Percentiles rank a stretch among this genome's conserved stretches.
Evolutionary conservation across 2,888 invertebrate species (phyloP).

Genomic region (Dicranocentrus wangi): DNA sequence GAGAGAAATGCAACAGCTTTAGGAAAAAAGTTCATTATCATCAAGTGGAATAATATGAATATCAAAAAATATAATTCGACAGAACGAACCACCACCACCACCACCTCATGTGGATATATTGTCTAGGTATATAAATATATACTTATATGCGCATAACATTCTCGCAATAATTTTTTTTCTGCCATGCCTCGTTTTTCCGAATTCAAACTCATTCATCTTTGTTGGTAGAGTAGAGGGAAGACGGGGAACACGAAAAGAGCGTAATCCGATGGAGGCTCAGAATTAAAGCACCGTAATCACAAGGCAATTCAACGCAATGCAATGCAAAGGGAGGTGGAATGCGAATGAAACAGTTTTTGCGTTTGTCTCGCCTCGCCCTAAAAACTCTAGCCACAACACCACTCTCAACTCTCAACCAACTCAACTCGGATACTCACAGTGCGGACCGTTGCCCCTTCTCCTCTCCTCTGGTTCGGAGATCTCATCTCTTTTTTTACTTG

Average conservation of each 20-base stretch:
- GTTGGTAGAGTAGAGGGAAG: conserved; percentile 4
- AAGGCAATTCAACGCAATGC: background rate
- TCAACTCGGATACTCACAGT: background rate
- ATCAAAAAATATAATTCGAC: too few relatives aligned
- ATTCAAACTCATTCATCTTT: conserved; percentile 27
- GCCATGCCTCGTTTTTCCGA: background rate
- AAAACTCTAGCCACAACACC: conserved; percentile 8
- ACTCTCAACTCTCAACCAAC: background rate
- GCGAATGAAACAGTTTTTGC: conserved; percentile 17
- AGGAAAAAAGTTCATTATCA: too few relatives aligned
- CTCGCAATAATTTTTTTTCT: background rate
- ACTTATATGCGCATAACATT: background rate
- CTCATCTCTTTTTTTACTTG: background rate
- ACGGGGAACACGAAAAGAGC: conserved; percentile 32
- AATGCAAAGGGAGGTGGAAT: background rate
- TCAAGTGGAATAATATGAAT: too few relatives aligned
- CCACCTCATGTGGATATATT: too few relatives aligned
- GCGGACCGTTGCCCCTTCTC: background rate
- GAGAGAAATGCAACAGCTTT: too few relatives aligned
- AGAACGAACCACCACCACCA: too few relatives aligned
- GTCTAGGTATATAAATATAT: background rate
- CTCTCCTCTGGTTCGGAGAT: background rate
- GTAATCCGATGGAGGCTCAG: conserved; percentile 14
- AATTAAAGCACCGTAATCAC: background rate
- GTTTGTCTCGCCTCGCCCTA: conserved; percentile 16